These are phyloP conservation scores for Pseudonaja textilis DNA, from an alignment of 2,113 vertebrate species.

Conservation along the genomic window DNA sequence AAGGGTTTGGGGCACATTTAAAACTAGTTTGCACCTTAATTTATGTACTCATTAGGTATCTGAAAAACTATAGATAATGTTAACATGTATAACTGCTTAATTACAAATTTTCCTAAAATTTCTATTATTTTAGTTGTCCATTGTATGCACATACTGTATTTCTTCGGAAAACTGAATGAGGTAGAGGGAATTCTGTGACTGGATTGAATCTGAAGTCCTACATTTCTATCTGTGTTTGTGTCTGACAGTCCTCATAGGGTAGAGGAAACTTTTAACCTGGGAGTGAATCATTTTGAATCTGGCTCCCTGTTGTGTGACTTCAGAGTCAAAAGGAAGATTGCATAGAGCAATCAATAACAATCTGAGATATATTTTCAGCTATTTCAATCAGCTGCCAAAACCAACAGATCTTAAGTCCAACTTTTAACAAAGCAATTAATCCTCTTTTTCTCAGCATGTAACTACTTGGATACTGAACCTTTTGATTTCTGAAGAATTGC, in stretches of 20 bases:
- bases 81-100: constrained; percentile 15
- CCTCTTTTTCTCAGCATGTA: neutral
- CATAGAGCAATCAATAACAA: neutral
- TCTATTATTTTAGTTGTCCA: neutral
- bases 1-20: constrained; percentile 5
- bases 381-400: neutral
- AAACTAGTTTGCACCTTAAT: constrained; percentile 15
- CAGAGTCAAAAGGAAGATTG: neutral
- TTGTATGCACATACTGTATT: neutral
- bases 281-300: neutral
- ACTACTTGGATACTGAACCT: neutral
- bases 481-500: neutral
- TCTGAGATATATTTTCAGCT: neutral
- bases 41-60: constrained; percentile 11
- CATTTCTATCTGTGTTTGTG: neutral
- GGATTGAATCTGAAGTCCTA: neutral
- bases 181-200: neutral
- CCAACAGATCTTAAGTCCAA: neutral
- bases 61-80: constrained; percentile 12
- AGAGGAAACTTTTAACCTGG: neutral
- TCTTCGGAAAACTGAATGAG: neutral
- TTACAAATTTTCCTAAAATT: constrained; percentile 12
- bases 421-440: neutral
- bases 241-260: neutral
- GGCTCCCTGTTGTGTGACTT: neutral